Evolutionary conservation across 2,113 vertebrate genomes (phyloP).

Genomic region (Glaucidium brasilianum): DNA sequence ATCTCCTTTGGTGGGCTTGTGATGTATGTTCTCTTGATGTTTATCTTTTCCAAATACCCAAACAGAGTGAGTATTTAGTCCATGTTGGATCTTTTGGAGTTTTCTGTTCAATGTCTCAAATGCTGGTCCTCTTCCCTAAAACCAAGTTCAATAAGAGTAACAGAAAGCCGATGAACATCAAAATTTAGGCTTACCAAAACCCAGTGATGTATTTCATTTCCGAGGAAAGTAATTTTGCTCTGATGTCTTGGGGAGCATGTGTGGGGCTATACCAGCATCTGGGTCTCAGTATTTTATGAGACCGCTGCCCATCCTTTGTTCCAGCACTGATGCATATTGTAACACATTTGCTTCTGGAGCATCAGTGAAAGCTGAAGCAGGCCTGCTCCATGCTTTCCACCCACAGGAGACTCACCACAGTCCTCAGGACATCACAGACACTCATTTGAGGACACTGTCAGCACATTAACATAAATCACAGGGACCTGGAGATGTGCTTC

Average conservation of each 20-base stretch:
- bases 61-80: conserved; percentile 73
- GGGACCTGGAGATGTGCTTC: not conserved
- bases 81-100: not conserved
- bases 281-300: not conserved
- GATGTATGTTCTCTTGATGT: conserved; percentile 73
- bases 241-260: not conserved
- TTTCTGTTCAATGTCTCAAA: not conserved
- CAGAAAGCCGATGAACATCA: not conserved
- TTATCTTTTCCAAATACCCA: conserved; percentile 87
- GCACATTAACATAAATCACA: not conserved
- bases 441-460: not conserved
- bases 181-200: not conserved
- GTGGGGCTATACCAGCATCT: not conserved
- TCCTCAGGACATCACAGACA: not conserved
- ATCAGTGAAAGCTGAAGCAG: not conserved
- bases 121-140: not conserved
- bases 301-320: not conserved
- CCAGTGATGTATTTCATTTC: not conserved
- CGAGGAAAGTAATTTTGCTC: not conserved
- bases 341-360: not conserved
- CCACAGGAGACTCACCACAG: not conserved
- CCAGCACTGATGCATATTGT: not conserved
- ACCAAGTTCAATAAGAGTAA: not conserved
- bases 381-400: not conserved
- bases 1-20: conserved; percentile 85